Conservation (phyloP, 1,140 invertebrate genomes). For the Drosophila takahashii region DNA sequence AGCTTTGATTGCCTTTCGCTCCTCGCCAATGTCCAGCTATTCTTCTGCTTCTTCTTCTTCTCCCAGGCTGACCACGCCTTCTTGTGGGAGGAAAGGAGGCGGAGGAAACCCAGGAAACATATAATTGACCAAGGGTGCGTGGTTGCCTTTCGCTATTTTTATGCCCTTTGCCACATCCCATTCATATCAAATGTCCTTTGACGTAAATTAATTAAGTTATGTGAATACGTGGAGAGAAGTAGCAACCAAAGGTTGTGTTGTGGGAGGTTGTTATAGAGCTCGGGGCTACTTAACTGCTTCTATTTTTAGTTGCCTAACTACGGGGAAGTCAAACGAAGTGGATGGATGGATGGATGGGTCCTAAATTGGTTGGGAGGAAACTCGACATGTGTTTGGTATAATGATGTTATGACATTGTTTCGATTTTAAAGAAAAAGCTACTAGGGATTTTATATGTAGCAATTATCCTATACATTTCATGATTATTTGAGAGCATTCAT, state of each 20-base stretch:
- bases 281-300: slow-evolving; percentile 55
- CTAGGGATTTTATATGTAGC: background rate
- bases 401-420: background rate
- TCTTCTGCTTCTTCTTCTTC: slow-evolving; percentile 4
- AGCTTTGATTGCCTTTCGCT: slow-evolving; percentile 63
- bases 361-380: slow-evolving; percentile 9
- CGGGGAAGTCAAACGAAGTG: background rate
- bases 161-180: slow-evolving; percentile 34
- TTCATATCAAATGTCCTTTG: slow-evolving; percentile 78
- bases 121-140: slow-evolving; percentile 36
- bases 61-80: slow-evolving; percentile 26
- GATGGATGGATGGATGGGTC: slow-evolving; percentile 10
- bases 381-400: slow-evolving; percentile 20
- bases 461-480: no score
- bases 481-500: no score
- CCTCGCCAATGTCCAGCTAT: slow-evolving; percentile 18
- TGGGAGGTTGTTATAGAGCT: background rate
- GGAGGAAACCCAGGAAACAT: slow-evolving; percentile 8
- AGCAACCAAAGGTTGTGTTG: background rate
- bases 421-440: background rate
- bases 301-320: slow-evolving; percentile 59
- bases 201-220: slow-evolving; percentile 81
- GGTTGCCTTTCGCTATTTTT: slow-evolving; percentile 50
- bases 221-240: slow-evolving; percentile 27
- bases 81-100: background rate